Conservation (phyloP, 1,140 invertebrate species). For the Neodiprion lecontei region DNA sequence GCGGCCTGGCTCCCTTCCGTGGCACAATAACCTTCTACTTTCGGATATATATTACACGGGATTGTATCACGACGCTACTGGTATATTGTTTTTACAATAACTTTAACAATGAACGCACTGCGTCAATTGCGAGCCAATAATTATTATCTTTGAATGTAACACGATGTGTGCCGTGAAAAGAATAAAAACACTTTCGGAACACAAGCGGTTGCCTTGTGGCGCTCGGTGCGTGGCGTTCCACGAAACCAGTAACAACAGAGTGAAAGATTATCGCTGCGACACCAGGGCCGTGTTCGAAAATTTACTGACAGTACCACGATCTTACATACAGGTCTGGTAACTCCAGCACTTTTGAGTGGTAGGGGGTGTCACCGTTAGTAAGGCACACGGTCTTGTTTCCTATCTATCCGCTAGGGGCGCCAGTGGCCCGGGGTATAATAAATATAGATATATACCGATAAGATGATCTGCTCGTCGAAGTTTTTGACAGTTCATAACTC, state of each 20-base stretch:
- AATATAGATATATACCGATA: too few species aligned
- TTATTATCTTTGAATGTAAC: slow-evolving; percentile 23
- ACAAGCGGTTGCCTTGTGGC: slow-evolving; percentile 6
- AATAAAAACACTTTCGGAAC: slow-evolving; percentile 25
- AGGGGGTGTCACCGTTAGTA: too few species aligned
- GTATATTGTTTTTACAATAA: not conserved
- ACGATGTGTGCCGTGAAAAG: slow-evolving; percentile 41
- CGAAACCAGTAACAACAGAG: slow-evolving; percentile 7
- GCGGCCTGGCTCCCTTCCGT: slow-evolving; percentile 14
- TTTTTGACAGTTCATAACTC: too few species aligned
- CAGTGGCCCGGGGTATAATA: too few species aligned
- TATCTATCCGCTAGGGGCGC: too few species aligned
- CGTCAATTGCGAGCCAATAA: slow-evolving; percentile 43
- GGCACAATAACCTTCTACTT: not conserved
- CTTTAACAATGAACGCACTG: slow-evolving; percentile 47
- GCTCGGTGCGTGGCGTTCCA: slow-evolving; percentile 3
- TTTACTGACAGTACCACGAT: too few species aligned
- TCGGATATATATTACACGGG: not conserved
- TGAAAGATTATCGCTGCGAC: not conserved
- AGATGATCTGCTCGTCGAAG: too few species aligned
- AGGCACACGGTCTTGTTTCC: too few species aligned
- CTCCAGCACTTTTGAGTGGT: too few species aligned
- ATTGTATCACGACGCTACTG: not conserved
- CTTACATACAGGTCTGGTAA: too few species aligned
- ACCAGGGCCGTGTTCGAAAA: not conserved